Percentiles rank a stretch among this genome's conserved stretches.
Evolutionary conservation across 2,888 invertebrate species (phyloP).

Genomic region (Agonopterix arenella): DNA sequence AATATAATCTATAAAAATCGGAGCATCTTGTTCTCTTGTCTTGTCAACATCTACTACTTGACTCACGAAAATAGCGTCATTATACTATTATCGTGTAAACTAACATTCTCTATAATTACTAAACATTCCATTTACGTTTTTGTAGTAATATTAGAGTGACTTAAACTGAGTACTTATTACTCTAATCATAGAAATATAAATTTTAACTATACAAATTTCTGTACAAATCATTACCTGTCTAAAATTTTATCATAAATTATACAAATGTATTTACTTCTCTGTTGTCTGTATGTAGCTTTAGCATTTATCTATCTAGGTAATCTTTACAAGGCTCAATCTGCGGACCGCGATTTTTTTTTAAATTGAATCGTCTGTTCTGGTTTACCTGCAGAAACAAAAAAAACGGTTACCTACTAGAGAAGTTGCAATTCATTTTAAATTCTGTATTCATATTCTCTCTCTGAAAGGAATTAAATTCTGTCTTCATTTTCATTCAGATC

Average conservation of each 20-base stretch:
- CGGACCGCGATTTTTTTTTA: too few species aligned
- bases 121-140: constrained; percentile 61
- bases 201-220: constrained; percentile 24
- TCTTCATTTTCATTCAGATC: too few species aligned
- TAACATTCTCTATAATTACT: constrained; percentile 33
- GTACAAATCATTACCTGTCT: constrained; percentile 29
- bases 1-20: too few species aligned
- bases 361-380: too few species aligned
- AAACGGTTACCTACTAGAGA: too few species aligned
- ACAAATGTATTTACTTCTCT: constrained; percentile 4
- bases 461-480: too few species aligned
- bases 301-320: too few species aligned
- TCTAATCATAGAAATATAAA: constrained; percentile 15
- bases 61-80: background rate
- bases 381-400: too few species aligned
- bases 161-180: constrained; percentile 72
- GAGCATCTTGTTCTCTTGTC: background rate
- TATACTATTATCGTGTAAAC: constrained; percentile 11
- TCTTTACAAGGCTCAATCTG: background rate
- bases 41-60: background rate
- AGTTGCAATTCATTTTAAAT: too few species aligned
- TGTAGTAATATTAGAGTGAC: constrained; percentile 44
- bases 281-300: constrained; percentile 6
- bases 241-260: background rate
- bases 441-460: too few species aligned